Base-by-base conservation (phyloP, 2,113 vertebrate species). In the Oreocharis arfaki region DNA sequence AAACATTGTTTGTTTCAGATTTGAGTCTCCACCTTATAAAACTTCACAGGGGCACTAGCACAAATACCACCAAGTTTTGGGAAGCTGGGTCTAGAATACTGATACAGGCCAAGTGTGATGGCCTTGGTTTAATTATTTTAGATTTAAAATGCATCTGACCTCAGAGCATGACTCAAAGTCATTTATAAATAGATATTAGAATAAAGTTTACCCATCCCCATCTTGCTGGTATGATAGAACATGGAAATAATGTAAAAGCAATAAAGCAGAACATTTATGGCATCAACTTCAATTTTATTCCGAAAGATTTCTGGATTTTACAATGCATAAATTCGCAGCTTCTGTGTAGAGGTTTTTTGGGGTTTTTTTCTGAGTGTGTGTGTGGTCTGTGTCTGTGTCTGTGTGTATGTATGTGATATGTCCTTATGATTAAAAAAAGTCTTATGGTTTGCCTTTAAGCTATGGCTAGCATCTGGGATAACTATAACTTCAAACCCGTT, bases 121-220 rank as follows among this genome's bases (percentile, higher is more conserved):
- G 8, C 35, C 16, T 50, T 33, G 37, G 10, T 16, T 89, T 56
- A 80, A 50, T 33, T 39, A 39, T 28, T 79, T 16, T 32, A 65
- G 35, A 17, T 91, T 59, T 77, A 37, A 91, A 74, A 74, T 67
- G 7, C 13, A 41, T 60, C 23, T 37, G 28, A 81, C 52, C 26
- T 50, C 46, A 27, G 5, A 67, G 8, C 8, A 70, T 67, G 26
- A 70, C 20, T 41, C 60, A 57, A 91, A 90, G 59, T 3, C 6
- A 67, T 78, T 81, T 79, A 50, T 39, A 87, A 87, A 84, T 30
- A 63, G 22, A n/a, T 67, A 59, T 28, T 37, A 82, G 84, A 93
- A 86, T 42, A 50, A 90, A 16, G 5, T 44, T 82, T 32, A 75
- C 5, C 20, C 22, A 71, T 67, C 10, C 18, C 16, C 13, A 50